Evolutionary conservation across 2,797 vertebrate species (phyloP).

Genomic region (Falco concolor): DNA sequence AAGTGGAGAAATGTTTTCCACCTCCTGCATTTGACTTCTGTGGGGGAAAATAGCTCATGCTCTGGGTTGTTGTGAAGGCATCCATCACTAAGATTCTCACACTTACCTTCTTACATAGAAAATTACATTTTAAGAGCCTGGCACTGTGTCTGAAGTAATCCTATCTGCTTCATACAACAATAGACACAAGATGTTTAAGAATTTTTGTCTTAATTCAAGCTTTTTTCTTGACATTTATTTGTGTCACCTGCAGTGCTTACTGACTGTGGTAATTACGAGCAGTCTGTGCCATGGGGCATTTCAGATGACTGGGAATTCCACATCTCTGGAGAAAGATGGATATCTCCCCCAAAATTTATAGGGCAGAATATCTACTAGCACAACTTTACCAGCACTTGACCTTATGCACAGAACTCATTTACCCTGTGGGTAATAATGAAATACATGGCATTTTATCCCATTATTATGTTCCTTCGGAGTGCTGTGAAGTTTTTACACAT

Average conservation of each 20-base stretch:
- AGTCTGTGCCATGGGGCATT: neutral
- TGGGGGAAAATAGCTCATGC: neutral
- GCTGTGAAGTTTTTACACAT: neutral
- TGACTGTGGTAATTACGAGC: neutral
- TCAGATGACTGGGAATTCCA: neutral
- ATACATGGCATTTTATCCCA: neutral
- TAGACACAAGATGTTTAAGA: neutral
- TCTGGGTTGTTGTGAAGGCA: neutral
- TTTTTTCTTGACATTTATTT: neutral
- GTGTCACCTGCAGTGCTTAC: neutral
- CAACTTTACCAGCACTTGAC: neutral
- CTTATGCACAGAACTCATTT: neutral
- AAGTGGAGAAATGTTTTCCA: neutral
- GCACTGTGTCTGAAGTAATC: neutral
- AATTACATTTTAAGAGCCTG: conserved; percentile 16
- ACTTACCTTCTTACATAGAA: neutral
- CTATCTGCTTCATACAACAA: neutral
- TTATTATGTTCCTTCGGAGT: neutral
- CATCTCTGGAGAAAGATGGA: neutral
- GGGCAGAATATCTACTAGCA: neutral
- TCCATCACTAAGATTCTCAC: neutral
- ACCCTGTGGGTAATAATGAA: neutral
- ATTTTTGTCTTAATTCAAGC: neutral
- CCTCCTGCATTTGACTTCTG: neutral
- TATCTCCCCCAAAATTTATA: neutral